Conservation (phyloP, 2,888 invertebrate species). For the Sphecodes monilicornis region DNA sequence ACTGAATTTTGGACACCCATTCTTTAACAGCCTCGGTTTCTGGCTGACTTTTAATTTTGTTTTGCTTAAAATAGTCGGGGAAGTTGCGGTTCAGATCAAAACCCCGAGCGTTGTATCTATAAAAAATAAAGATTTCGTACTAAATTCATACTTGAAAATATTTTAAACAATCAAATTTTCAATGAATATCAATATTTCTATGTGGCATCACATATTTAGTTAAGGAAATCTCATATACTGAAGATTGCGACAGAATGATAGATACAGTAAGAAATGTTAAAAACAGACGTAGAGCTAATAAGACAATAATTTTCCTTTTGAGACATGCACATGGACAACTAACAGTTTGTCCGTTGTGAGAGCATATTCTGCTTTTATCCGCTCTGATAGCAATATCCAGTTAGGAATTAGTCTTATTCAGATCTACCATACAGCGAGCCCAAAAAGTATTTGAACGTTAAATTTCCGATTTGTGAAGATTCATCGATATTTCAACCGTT, state of each 20-base stretch:
- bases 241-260: no score
- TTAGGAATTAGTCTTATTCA: no score
- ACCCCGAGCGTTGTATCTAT: constrained; percentile 93
- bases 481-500: neutral
- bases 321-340: no score
- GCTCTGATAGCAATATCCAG: neutral
- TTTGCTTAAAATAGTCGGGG: constrained; percentile 96
- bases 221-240: no score
- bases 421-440: no score
- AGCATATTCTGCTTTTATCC: no score
- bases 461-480: neutral
- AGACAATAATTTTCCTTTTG: no score
- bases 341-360: no score
- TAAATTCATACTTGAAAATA: neutral
- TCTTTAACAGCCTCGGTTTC: constrained; percentile 97
- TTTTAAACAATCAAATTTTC: neutral
- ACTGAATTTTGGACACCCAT: constrained; percentile 97
- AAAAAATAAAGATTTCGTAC: constrained; percentile 41
- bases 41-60: constrained; percentile 95
- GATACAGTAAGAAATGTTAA: no score
- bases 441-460: no score
- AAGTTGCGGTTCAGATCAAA: constrained; percentile 98
- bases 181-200: neutral
- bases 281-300: no score
- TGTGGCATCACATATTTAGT: neutral